Evolutionary conservation across 2,113 vertebrate species (phyloP).

Genomic region (Ctenomys sociabilis): DNA sequence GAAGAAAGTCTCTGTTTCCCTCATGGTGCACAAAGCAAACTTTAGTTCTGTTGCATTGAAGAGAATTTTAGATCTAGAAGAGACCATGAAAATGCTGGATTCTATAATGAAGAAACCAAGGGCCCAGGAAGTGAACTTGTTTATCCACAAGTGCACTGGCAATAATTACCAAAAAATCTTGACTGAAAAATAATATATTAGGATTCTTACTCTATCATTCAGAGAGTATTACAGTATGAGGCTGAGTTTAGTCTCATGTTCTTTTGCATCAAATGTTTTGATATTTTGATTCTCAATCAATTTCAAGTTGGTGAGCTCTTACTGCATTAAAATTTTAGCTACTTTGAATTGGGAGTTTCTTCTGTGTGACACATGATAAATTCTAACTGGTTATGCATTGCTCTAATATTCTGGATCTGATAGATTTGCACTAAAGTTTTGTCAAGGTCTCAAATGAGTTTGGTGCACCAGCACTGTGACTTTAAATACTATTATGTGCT

Average conservation of each 20-base stretch:
- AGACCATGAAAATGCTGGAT: background rate
- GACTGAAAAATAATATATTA: background rate
- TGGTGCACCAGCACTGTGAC: slow-evolving; percentile 88
- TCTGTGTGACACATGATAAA: slow-evolving; percentile 77
- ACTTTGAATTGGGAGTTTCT: background rate
- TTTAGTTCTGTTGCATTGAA: background rate
- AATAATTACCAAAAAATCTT: background rate
- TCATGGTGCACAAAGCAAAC: background rate
- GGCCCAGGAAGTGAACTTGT: background rate
- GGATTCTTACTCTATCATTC: background rate
- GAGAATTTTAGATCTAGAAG: background rate
- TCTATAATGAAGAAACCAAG: background rate
- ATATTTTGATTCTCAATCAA: background rate
- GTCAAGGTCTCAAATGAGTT: slow-evolving; percentile 86
- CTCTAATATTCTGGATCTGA: slow-evolving; percentile 82
- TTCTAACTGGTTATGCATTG: slow-evolving; percentile 84
- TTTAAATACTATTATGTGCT: slow-evolving; percentile 88
- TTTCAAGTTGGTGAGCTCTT: background rate
- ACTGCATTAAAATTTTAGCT: background rate
- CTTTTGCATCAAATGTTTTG: background rate
- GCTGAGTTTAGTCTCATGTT: background rate
- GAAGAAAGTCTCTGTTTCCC: background rate
- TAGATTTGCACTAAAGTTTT: slow-evolving; percentile 89
- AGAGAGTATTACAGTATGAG: background rate
- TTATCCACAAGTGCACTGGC: background rate